Conservation (phyloP, 2,888 invertebrate species). For the Zhengitettix transpicula region DNA sequence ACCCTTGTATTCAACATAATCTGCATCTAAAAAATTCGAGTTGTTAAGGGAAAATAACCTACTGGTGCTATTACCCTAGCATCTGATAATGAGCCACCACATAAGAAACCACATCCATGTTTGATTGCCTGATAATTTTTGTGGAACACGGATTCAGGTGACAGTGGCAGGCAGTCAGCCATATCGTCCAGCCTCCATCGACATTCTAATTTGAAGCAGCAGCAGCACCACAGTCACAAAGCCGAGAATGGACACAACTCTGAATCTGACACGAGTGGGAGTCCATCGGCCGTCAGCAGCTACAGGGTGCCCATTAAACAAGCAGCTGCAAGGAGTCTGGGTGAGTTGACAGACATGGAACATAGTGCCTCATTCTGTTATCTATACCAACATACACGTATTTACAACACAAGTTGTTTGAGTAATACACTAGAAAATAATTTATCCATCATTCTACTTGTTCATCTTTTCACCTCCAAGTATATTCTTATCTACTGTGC, state of each 20-base stretch:
- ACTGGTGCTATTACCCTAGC: neutral
- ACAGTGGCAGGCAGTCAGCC: neutral
- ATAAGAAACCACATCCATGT: too few species aligned
- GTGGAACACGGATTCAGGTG: neutral
- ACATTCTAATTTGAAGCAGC: neutral
- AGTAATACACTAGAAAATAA: too few species aligned
- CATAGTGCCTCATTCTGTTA: neutral
- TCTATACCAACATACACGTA: too few species aligned
- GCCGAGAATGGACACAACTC: neutral
- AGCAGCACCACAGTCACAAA: neutral
- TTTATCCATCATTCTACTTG: too few species aligned
- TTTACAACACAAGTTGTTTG: too few species aligned
- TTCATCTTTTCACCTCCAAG: too few species aligned
- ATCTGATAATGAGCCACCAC: neutral
- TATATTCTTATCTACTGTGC: too few species aligned
- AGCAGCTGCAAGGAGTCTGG: slow-evolving; percentile 6
- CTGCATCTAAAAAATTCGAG: too few species aligned
- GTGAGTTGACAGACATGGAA: neutral
- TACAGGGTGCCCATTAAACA: slow-evolving; percentile 6
- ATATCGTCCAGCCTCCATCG: neutral
- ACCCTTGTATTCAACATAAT: too few species aligned
- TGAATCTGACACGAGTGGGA: slow-evolving; percentile 6
- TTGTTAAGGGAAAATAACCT: too few species aligned
- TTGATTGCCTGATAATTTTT: too few species aligned
- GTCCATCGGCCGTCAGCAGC: slow-evolving; percentile 6